Base-by-base conservation (phyloP, 2,888 invertebrate species). In the Zelleria hepariella region DNA sequence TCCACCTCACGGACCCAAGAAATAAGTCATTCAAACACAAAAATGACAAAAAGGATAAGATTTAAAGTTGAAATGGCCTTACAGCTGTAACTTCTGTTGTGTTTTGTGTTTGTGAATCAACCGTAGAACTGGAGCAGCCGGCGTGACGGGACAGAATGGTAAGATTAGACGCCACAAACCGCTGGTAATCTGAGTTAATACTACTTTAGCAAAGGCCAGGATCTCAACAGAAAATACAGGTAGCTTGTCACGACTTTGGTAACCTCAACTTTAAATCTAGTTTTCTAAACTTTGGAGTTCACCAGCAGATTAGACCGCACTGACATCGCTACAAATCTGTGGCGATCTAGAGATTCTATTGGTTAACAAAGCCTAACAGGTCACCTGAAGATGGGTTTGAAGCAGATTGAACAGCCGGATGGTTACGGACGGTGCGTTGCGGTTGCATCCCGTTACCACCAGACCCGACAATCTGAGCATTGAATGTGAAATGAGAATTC, bases 121-220 rank as follows among this genome's bases (percentile, higher is more conserved):
- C 74, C 74, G 73, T 74, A 77, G 73, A 78, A 75, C 70, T 68
- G 70, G 73, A 66, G 69, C 76, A 73, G 66, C 68, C 62, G 65
- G 69, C 77, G 76, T 80, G 78, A 78, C 78, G 74, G 70, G 65
- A 67, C 69, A 70, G 66, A 66, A 69, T 72, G 74, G 73, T 72
- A 54, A 25, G 54, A 54, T 54, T 26, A 54, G 54, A 25, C 6
- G 68, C 66, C 64, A 63, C 62, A 69, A 71, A 74, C 32, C 32
- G 10, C 15, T 42, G 32, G 32, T 42, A 10, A 42, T 2, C 32
- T 42, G 15, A 42, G 15, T 15, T 15, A 42, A 42, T 42, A 42
- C 32, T 42, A 42, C 15, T 7, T 42, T 15, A 5, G 32, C 32
- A 42, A 42, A 10, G 2, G 10, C 15, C 15, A 42, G 10, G 10